Evolutionary conservation across 2,797 vertebrate species (phyloP).

Genomic region (Todus mexicanus): DNA sequence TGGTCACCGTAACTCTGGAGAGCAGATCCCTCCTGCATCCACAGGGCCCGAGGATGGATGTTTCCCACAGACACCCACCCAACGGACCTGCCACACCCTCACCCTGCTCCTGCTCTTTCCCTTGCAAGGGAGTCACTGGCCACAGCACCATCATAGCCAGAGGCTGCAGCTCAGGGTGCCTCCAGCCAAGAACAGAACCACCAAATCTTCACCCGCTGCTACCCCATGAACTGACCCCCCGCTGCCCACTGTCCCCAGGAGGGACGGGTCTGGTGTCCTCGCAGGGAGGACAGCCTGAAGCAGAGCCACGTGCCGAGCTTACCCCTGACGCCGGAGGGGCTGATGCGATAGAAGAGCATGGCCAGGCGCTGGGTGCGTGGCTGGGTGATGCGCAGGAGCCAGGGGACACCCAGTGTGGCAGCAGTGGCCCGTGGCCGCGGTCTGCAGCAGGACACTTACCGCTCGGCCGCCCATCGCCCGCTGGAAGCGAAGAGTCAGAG

Average conservation of each 20-base stretch:
- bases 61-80: neutral
- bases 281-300: neutral
- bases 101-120: fast-evolving
- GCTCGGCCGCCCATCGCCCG: neutral
- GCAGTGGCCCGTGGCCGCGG: fast-evolving
- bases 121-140: fast-evolving
- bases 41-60: neutral
- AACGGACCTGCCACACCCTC: fast-evolving
- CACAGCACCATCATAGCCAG: neutral
- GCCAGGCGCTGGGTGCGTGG: fast-evolving
- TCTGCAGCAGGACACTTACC: neutral
- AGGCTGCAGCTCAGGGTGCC: neutral
- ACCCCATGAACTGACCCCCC: too few species aligned
- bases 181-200: neutral
- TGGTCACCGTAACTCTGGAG: neutral
- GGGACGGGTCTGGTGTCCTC: neutral
- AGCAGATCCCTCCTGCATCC: neutral
- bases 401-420: neutral
- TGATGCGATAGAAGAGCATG: neutral
- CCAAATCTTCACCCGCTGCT: neutral
- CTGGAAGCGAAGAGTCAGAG: slow-evolving; percentile 4
- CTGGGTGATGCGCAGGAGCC: fast-evolving
- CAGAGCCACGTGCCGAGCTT: neutral
- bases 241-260: neutral
- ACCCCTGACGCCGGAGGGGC: neutral